Conservation (phyloP, 2,888 invertebrate species). For the Tetranychus truncatus region DNA sequence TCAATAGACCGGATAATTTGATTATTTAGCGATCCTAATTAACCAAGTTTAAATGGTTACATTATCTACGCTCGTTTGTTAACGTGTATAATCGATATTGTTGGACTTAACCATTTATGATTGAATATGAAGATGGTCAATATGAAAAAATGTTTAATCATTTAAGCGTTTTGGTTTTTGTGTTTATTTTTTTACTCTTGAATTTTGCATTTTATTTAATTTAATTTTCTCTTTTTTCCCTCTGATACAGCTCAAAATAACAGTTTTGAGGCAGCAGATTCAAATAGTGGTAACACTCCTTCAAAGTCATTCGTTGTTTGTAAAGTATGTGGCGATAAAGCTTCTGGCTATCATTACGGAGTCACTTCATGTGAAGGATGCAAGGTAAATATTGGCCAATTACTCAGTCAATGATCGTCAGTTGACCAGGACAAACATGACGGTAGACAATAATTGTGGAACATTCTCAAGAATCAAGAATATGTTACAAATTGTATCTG, state of each 20-base stretch:
- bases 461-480: background rate
- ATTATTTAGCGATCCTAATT: too few species aligned
- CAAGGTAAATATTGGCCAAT: conserved; percentile 47
- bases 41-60: background rate
- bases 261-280: conserved; percentile 53
- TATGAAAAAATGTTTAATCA: background rate
- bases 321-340: conserved; percentile 90
- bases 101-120: too few species aligned
- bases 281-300: conserved; percentile 49
- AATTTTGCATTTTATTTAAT: too few species aligned
- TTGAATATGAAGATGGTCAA: too few species aligned
- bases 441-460: background rate
- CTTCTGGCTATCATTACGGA: conserved; percentile 90
- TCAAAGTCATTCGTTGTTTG: conserved; percentile 77
- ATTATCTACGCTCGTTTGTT: too few species aligned
- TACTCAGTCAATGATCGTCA: background rate
- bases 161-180: background rate
- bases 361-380: conserved; percentile 95
- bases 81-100: too few species aligned
- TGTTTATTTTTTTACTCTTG: background rate
- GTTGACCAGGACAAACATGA: background rate
- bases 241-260: conserved; percentile 19
- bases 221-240: background rate
- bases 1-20: too few species aligned
- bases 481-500: too few species aligned